A percentile compares a stretch with the other conserved stretches of the same genome.
These are phyloP conservation scores for Hydrozoanthus tunicans DNA, from an alignment of 64 coral and sea anemone genomes.

Conservation along the genomic window DNA sequence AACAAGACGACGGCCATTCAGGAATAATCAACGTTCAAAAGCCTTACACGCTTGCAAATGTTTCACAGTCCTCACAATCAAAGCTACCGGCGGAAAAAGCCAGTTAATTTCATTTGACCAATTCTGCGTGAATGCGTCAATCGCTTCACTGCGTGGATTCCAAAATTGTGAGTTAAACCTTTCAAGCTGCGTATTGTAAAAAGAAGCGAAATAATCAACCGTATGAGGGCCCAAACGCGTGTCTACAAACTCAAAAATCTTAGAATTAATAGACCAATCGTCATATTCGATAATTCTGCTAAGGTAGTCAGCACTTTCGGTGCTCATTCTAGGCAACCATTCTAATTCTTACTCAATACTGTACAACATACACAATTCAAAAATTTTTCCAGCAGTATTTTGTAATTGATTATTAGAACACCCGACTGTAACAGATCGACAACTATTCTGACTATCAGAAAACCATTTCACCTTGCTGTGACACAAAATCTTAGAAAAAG, in stretches of 20 bases:
- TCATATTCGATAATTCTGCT: slow-evolving; percentile 54
- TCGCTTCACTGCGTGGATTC: slow-evolving; percentile 39
- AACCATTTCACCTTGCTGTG: slow-evolving; percentile 52
- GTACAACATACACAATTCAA: slow-evolving; percentile 23
- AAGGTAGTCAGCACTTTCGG: slow-evolving; percentile 57
- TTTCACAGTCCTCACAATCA: slow-evolving; percentile 12
- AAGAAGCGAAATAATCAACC: slow-evolving; percentile 44
- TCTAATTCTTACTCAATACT: slow-evolving; percentile 19
- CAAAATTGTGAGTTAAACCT: slow-evolving; percentile 52
- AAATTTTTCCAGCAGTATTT: slow-evolving; percentile 22
- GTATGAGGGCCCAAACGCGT: slow-evolving; percentile 53
- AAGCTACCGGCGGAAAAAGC: slow-evolving; percentile 4
- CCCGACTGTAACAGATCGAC: slow-evolving; percentile 30
- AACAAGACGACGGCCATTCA: slow-evolving; percentile 29
- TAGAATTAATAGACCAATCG: slow-evolving; percentile 45
- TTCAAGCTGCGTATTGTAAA: slow-evolving; percentile 35
- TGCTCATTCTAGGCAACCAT: slow-evolving; percentile 49
- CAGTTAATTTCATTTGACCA: slow-evolving; percentile 51
- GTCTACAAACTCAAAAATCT: slow-evolving; percentile 38
- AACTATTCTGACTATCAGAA: slow-evolving; percentile 48
- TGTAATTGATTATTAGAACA: slow-evolving; percentile 30
- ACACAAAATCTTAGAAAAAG: background rate
- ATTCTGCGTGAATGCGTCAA: slow-evolving; percentile 53
- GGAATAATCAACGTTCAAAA: slow-evolving; percentile 34
- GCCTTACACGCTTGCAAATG: slow-evolving; percentile 48